Conservation (phyloP, 1,140 invertebrate genomes). For the Atta cephalotes region DNA sequence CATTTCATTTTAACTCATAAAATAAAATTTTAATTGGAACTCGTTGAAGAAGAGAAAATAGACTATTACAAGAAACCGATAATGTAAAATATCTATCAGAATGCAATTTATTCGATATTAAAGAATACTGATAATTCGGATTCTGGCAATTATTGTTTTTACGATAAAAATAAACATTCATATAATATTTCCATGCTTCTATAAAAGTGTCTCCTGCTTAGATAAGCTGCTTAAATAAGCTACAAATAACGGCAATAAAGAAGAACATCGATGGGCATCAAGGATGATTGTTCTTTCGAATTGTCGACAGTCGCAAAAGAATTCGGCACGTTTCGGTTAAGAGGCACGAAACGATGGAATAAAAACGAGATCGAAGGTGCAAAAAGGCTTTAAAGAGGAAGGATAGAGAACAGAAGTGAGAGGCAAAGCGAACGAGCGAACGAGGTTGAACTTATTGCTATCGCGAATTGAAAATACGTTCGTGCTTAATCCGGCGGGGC, state of each 20-base stretch:
- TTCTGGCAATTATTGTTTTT: conserved; percentile 30
- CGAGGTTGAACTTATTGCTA: conserved; percentile 80
- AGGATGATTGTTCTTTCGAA: conserved; percentile 29
- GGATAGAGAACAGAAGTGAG: conserved; percentile 29
- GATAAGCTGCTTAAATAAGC: background rate
- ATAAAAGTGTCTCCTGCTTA: background rate
- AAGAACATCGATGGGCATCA: conserved; percentile 14
- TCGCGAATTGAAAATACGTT: conserved; percentile 82
- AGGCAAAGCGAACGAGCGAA: conserved; percentile 71
- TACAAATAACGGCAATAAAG: conserved; percentile 49
- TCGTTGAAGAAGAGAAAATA: conserved; percentile 44
- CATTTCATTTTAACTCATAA: conserved; percentile 25
- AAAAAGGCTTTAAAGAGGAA: conserved; percentile 49
- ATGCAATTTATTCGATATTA: conserved; percentile 52
- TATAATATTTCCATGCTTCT: background rate
- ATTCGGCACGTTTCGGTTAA: conserved; percentile 47
- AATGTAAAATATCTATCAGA: conserved; percentile 35
- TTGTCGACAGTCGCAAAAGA: conserved; percentile 20
- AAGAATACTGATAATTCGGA: conserved; percentile 34
- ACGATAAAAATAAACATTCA: conserved; percentile 15
- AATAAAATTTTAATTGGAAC: conserved; percentile 58
- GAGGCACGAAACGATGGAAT: conserved; percentile 36
- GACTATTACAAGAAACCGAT: conserved; percentile 44
- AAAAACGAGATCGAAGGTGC: conserved; percentile 54
- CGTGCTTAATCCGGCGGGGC: conserved; percentile 75